A percentile compares a stretch with the other conserved stretches of the same genome.
phyloP scores from a whole-genome alignment of 1,140 invertebrate species.

The Diabrotica undecimpunctata region DNA sequence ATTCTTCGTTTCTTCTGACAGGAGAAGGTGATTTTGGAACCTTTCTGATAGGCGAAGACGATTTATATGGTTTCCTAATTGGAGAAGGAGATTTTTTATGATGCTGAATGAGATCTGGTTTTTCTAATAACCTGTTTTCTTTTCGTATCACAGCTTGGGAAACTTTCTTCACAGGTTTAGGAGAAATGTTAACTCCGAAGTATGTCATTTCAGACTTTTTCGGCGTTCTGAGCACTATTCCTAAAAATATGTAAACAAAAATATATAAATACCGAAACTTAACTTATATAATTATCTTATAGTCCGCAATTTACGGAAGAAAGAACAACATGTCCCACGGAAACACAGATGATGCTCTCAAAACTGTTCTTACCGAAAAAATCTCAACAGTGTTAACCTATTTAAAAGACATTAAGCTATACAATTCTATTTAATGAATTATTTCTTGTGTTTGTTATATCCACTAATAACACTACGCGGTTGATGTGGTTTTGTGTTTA shows the following conservation, averaged over 20 bases:
- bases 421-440: no score
- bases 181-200: slow-evolving; percentile 39
- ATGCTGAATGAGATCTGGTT: slow-evolving; percentile 39
- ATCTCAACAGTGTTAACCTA: no score
- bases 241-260: neutral
- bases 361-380: no score
- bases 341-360: no score
- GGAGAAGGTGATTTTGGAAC: slow-evolving; percentile 7
- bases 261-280: no score
- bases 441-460: no score
- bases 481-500: no score
- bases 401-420: no score
- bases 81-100: slow-evolving; percentile 26
- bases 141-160: slow-evolving; percentile 32
- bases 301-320: no score
- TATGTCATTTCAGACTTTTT: slow-evolving; percentile 46
- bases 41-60: slow-evolving; percentile 19
- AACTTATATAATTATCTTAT: no score
- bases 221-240: slow-evolving; percentile 41
- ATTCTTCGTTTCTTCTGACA: neutral
- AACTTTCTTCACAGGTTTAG: slow-evolving; percentile 26
- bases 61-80: slow-evolving; percentile 24
- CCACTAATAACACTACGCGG: no score
- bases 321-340: no score
- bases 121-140: slow-evolving; percentile 33